phyloP scores from a whole-genome alignment of 2,113 vertebrate species.

The Pungitius pungitius region DNA sequence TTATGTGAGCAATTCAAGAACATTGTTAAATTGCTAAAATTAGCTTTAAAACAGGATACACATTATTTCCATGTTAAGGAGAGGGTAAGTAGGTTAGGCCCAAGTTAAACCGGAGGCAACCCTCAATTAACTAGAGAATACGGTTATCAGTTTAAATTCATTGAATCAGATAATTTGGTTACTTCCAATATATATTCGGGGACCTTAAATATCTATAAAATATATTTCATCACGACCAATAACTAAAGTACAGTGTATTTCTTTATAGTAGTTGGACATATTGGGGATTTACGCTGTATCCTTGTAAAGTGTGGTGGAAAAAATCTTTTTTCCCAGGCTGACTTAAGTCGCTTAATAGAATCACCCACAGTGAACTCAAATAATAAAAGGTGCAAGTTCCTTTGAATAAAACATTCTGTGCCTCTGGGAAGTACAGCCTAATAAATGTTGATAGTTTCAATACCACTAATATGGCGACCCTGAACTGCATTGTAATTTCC shows the following conservation, averaged over 20 bases:
- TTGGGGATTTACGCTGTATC: background rate
- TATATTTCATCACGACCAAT: background rate
- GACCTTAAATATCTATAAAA: background rate
- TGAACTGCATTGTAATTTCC: constrained; percentile 52
- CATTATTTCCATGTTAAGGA: background rate
- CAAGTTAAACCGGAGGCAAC: background rate
- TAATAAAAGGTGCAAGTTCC: background rate
- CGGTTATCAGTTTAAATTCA: background rate
- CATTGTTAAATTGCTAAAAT: background rate
- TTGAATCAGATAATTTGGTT: background rate
- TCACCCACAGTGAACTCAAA: background rate
- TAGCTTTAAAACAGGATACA: constrained; percentile 7
- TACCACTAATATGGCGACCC: constrained; percentile 22
- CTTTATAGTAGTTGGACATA: background rate
- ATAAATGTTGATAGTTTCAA: constrained; percentile 29
- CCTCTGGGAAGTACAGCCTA: constrained; percentile 1
- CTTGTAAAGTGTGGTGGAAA: background rate
- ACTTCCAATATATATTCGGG: background rate
- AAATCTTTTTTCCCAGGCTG: background rate
- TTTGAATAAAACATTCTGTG: constrained; percentile 21
- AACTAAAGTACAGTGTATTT: background rate
- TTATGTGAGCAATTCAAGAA: background rate
- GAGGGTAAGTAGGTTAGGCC: background rate
- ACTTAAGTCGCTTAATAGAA: background rate
- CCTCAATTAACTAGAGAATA: background rate